These are phyloP conservation scores for Oxycera nigricornis DNA, from an alignment of 2,888 invertebrate species.

Conservation along the genomic window DNA sequence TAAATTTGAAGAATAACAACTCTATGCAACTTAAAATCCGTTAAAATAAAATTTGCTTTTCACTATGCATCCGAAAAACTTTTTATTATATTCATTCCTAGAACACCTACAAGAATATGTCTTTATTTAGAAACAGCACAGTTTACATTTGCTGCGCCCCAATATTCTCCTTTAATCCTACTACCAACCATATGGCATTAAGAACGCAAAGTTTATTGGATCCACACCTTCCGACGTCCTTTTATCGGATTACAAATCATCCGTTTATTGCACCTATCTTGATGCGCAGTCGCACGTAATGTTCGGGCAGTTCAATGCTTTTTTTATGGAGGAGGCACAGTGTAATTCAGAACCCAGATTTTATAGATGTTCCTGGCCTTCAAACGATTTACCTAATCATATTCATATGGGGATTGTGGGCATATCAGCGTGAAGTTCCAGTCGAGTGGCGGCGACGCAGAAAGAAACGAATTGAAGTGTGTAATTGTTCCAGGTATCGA, in stretches of 20 bases:
- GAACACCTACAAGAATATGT: too few relatives aligned
- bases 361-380: too few relatives aligned
- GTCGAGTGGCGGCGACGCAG: slow-evolving; percentile 14
- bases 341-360: neutral
- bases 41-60: neutral
- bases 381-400: neutral
- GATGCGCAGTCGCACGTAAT: too few relatives aligned
- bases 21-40: neutral
- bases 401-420: neutral
- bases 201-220: too few relatives aligned
- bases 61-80: neutral
- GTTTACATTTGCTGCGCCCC: too few relatives aligned
- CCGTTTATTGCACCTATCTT: neutral
- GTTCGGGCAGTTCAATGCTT: too few relatives aligned
- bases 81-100: neutral
- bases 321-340: neutral
- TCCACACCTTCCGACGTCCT: too few relatives aligned
- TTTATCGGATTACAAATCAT: neutral
- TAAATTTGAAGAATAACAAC: too few relatives aligned
- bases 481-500: slow-evolving; percentile 41
- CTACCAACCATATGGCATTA: too few relatives aligned
- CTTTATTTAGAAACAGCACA: too few relatives aligned
- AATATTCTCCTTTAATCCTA: too few relatives aligned
- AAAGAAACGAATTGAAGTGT: slow-evolving; percentile 33
- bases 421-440: neutral